A percentile compares a stretch with the other conserved stretches of the same genome.
Conservation (phyloP, 2,888 invertebrate genomes). For the Zaprionus lineosus region DNA sequence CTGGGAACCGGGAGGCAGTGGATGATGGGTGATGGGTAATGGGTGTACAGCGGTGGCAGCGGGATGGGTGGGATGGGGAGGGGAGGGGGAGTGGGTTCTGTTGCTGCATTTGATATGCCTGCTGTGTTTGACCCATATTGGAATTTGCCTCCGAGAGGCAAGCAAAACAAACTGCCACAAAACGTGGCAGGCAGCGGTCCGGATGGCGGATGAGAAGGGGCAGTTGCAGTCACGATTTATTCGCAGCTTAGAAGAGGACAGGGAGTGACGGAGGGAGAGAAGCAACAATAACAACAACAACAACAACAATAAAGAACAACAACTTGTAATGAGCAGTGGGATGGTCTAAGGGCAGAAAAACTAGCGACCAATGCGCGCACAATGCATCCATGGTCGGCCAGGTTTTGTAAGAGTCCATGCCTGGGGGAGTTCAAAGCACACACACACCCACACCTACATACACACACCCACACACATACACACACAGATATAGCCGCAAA, state of each 20-base stretch:
- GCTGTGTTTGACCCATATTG: conserved; percentile 75
- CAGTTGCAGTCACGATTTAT: conserved; percentile 63
- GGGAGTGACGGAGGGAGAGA: background rate
- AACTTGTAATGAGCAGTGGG: conserved; percentile 32
- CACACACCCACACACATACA: conserved; percentile 1
- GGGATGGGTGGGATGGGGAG: too few species aligned
- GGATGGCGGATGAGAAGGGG: background rate
- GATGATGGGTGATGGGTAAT: too few species aligned
- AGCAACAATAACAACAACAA: conserved; percentile 3
- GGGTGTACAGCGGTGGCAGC: too few species aligned
- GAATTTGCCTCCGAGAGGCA: conserved; percentile 56
- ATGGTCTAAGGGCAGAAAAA: conserved; percentile 21
- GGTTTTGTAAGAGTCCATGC: conserved; percentile 28
- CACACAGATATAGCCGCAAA: background rate
- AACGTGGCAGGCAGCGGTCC: background rate
- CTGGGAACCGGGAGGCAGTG: too few species aligned
- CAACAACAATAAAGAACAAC: background rate
- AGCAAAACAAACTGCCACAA: conserved; percentile 34
- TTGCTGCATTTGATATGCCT: conserved; percentile 69
- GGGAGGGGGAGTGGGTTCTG: conserved; percentile 46
- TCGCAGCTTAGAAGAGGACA: conserved; percentile 49
- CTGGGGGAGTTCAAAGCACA: conserved; percentile 12
- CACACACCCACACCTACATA: background rate
- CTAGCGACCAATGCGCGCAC: conserved; percentile 13
- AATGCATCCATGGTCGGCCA: conserved; percentile 10